phyloP scores from a whole-genome alignment of 2,113 vertebrate genomes.

The Hippocampus zosterae region DNA sequence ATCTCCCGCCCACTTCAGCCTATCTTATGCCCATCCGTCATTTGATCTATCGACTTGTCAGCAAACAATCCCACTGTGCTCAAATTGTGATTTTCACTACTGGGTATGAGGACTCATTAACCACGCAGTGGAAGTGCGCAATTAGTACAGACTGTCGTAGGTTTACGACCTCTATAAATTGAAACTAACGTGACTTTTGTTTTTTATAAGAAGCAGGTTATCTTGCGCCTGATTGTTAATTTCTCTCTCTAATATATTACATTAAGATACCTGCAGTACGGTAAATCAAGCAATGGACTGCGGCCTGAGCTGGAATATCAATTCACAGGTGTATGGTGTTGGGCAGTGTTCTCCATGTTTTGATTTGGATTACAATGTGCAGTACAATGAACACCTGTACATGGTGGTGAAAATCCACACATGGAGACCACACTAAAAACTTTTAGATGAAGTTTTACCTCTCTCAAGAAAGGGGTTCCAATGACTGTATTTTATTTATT shows the following conservation, averaged over 20 bases:
- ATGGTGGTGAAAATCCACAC: too few relatives aligned
- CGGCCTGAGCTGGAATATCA: neutral
- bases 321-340: neutral
- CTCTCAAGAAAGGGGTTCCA: too few relatives aligned
- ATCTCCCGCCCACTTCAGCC: neutral
- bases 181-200: neutral
- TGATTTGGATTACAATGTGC: too few relatives aligned
- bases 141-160: slow-evolving; percentile 23
- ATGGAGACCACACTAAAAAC: too few relatives aligned
- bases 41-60: neutral
- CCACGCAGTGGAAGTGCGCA: slow-evolving; percentile 43
- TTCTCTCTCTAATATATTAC: neutral
- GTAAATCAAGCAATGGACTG: neutral
- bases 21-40: neutral
- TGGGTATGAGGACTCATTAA: slow-evolving; percentile 27
- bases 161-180: neutral
- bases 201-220: neutral
- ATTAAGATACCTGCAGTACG: neutral
- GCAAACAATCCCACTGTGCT: neutral
- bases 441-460: too few relatives aligned
- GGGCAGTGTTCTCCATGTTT: too few relatives aligned
- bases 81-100: neutral
- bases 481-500: too few relatives aligned
- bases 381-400: too few relatives aligned
- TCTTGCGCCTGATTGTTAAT: neutral